Evolutionary conservation across 2,113 vertebrate genomes (phyloP), one percentile per base, ranked within the genome.

Genomic region (Caloenas nicobarica): DNA sequence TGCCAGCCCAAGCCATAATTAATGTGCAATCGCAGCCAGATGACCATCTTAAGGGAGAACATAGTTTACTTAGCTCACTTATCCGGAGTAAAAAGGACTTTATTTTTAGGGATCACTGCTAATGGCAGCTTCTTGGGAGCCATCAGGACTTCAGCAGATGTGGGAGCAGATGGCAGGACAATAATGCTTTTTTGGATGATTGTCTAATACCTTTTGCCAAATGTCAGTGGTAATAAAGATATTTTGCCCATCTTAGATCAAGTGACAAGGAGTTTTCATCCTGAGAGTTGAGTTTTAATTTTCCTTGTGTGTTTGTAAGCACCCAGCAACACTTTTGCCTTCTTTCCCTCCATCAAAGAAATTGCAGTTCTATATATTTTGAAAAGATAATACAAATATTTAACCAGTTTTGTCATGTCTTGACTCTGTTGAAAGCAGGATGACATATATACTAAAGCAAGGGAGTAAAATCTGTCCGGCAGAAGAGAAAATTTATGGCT

Each of bases 401-500:
- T 97, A 96, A 96, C 96, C 94, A 92, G 81, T 95, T 97, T 95
- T 97, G 82, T 96, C 92, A 83, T 94, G 86, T 87, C 85, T 96
- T 19, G 0, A 89, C 77, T 95, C 95, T 92, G 88, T 78, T 79
- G 77, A 96, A 97, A 97, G 88, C 76, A 93, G 16, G 66, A 94
- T 97, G 92, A 91, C 84, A 96, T 77, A 95, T 31, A 86, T 40
- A 94, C 78, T 86, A 94, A 73, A 96, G 72, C 88, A 92, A 96
- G 86, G 95, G 93, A 96, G 60, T 95, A 97, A 98, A 97, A 97
- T 94, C 88, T 96, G 93, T 93, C 94, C 29, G 15, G 87, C 70
- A 64, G 92, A 93, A 97, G 76, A 17, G 83, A 61, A 96, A 97
- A 98, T 97, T 97, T 97, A 98, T 95, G 90, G 86, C 70, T 95